Evolutionary conservation across 2,113 vertebrate species (phyloP).

Genomic region (Cyanoderma ruficeps): DNA sequence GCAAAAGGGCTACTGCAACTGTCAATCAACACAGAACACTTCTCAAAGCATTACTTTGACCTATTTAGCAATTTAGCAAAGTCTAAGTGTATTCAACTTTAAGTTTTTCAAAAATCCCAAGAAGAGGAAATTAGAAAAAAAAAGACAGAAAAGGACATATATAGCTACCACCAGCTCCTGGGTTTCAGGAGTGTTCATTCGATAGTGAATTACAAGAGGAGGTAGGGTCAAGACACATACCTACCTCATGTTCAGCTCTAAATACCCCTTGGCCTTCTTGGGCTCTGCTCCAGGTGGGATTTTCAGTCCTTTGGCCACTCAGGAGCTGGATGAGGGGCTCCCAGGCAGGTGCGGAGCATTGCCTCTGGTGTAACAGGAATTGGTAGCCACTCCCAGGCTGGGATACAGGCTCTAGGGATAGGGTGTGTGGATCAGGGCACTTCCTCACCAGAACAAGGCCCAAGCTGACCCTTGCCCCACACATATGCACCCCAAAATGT

Average conservation of each 20-base stretch:
- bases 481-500: not conserved
- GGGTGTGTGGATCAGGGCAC: no score
- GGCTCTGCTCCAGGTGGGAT: no score
- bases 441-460: not conserved
- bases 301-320: fast-evolving
- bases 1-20: not conserved
- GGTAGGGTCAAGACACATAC: fast-evolving
- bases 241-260: fast-evolving
- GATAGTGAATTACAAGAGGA: not conserved
- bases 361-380: fast-evolving
- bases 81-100: not conserved
- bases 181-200: not conserved
- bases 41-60: not conserved
- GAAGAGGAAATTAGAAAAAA: not conserved
- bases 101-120: fast-evolving
- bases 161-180: not conserved
- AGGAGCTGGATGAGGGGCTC: not conserved
- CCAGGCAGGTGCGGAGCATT: not conserved
- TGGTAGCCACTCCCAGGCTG: not conserved
- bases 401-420: not conserved
- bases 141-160: not conserved
- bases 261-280: not conserved
- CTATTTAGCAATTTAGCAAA: not conserved
- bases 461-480: fast-evolving
- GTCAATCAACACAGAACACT: not conserved